Evolutionary conservation across 2,888 invertebrate genomes (phyloP).

Genomic region (Sinelater perroti): DNA sequence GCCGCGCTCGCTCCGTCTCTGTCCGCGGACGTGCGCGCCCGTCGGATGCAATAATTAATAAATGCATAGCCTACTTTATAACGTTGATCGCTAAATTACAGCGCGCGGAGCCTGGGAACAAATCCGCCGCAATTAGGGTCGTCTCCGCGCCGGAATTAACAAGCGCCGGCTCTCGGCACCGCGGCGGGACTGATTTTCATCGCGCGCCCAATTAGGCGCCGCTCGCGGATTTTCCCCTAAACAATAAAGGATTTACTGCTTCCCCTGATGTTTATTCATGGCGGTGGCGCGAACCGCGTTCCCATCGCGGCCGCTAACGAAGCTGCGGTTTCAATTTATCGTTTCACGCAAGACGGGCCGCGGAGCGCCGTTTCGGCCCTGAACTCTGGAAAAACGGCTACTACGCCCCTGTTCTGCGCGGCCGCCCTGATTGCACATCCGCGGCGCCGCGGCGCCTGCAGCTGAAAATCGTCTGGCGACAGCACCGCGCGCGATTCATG

Average conservation of each 20-base stretch:
- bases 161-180: constrained; percentile 10
- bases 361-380: constrained; percentile 18
- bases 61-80: constrained; percentile 41
- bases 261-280: constrained; percentile 12
- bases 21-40: constrained; percentile 30
- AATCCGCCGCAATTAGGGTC: constrained; percentile 43
- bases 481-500: not conserved
- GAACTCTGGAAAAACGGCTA: constrained; percentile 10
- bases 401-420: constrained; percentile 5
- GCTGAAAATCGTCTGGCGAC: not conserved
- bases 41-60: constrained; percentile 35
- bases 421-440: not conserved
- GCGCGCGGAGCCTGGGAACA: constrained; percentile 45
- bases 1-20: constrained; percentile 12
- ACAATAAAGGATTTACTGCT: constrained; percentile 13
- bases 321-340: constrained; percentile 14
- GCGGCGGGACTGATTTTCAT: not conserved
- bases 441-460: not conserved
- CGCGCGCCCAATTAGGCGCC: not conserved
- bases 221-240: constrained; percentile 3
- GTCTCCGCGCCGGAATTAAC: constrained; percentile 31
- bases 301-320: constrained; percentile 5
- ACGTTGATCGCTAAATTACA: constrained; percentile 44
- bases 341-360: constrained; percentile 18
- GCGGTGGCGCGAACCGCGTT: not conserved